A percentile compares a stretch with the other conserved stretches of the same genome.
These are phyloP conservation scores for Hydrocynus forskahlii DNA, from an alignment of 2,797 vertebrate species.

Conservation along the genomic window DNA sequence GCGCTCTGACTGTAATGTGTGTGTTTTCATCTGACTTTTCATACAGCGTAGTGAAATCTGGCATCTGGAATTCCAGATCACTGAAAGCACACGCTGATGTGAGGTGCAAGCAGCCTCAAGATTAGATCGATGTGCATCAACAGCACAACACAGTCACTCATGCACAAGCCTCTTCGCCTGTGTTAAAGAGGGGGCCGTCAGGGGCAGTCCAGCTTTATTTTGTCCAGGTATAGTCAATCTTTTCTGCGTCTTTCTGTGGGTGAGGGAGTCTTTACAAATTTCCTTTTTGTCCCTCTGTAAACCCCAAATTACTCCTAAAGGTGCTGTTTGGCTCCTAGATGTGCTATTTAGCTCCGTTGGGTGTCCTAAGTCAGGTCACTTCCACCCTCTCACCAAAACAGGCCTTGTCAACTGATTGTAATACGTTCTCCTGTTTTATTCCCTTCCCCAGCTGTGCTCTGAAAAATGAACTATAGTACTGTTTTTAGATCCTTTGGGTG, in stretches of 20 bases:
- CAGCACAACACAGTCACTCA: slow-evolving; percentile 62
- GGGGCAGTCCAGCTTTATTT: slow-evolving; percentile 41
- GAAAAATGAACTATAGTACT: slow-evolving; percentile 70
- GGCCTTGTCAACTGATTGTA: slow-evolving; percentile 60
- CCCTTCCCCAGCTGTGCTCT: slow-evolving; percentile 70
- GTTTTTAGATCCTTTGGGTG: slow-evolving; percentile 70
- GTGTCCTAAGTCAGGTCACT: slow-evolving; percentile 63
- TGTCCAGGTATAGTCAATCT: slow-evolving; percentile 27
- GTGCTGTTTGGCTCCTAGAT: neutral
- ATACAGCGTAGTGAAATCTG: too few relatives aligned
- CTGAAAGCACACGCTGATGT: too few relatives aligned
- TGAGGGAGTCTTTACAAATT: slow-evolving; percentile 51
- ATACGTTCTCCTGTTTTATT: slow-evolving; percentile 63
- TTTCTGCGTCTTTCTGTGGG: slow-evolving; percentile 48
- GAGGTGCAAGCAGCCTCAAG: neutral
- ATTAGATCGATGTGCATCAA: slow-evolving; percentile 55
- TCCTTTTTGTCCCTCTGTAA: slow-evolving; percentile 24
- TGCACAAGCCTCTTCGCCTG: slow-evolving; percentile 59
- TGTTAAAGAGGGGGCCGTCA: slow-evolving; percentile 41
- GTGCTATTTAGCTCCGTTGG: slow-evolving; percentile 1
- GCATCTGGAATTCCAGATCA: too few relatives aligned
- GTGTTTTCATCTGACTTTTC: too few relatives aligned
- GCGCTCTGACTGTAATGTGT: too few relatives aligned
- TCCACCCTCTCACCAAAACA: slow-evolving; percentile 67
- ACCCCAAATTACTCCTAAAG: slow-evolving; percentile 35